A percentile compares a stretch with the other conserved stretches of the same genome.
phyloP scores from a whole-genome alignment of 2,888 invertebrate species.

The Magallana nippona region DNA sequence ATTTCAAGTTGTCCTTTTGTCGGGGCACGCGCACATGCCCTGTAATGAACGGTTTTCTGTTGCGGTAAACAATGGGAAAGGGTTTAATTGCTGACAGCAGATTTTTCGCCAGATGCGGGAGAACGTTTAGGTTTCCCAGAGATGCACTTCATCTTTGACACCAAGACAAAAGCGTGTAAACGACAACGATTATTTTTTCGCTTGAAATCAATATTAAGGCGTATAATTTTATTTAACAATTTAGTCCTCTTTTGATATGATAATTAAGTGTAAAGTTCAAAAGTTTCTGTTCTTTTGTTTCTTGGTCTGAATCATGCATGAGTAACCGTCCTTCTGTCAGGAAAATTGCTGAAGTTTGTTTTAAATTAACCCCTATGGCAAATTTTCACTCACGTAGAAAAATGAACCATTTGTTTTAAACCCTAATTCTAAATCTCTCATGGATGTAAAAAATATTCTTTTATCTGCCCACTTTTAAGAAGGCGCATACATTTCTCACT shows the following conservation, averaged over 20 bases:
- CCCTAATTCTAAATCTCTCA: too few relatives aligned
- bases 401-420: too few relatives aligned
- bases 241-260: conserved; percentile 28
- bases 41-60: neutral
- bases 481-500: too few relatives aligned
- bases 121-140: neutral
- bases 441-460: too few relatives aligned
- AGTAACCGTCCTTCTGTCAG: conserved; percentile 27
- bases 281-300: conserved; percentile 16
- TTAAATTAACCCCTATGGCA: neutral
- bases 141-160: conserved; percentile 19
- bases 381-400: neutral
- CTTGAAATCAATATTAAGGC: conserved; percentile 18
- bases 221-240: conserved; percentile 25
- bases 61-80: neutral
- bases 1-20: neutral
- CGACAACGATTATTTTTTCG: conserved; percentile 26
- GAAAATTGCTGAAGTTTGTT: conserved; percentile 12
- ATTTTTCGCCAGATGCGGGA: conserved; percentile 28
- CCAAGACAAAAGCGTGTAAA: conserved; percentile 19
- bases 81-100: neutral
- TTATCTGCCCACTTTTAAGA: too few relatives aligned
- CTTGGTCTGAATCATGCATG: conserved; percentile 22
- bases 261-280: conserved; percentile 11
- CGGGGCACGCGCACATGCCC: neutral